Percentiles rank a stretch among this genome's conserved stretches.
Conservation (phyloP, 2,888 invertebrate species). For the Dolichopus griseipennis region DNA sequence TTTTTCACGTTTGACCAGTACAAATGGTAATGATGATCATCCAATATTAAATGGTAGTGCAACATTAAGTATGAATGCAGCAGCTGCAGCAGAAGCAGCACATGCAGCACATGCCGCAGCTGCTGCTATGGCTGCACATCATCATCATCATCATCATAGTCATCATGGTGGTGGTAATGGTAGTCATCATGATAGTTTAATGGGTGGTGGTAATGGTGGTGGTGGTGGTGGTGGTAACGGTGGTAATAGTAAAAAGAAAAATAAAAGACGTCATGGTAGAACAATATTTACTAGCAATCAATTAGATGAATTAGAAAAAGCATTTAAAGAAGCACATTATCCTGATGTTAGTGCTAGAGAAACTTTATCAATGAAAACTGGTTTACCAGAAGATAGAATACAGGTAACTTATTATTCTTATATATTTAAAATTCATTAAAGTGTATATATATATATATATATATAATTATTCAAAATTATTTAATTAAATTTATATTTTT, state of each 20-base stretch:
- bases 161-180: slow-evolving; percentile 21
- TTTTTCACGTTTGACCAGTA: slow-evolving; percentile 24
- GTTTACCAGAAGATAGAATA: slow-evolving; percentile 86
- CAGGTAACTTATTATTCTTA: slow-evolving; percentile 62
- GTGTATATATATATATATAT: too few species aligned
- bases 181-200: slow-evolving; percentile 22
- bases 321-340: slow-evolving; percentile 98
- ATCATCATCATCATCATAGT: slow-evolving; percentile 24
- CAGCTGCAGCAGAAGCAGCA: slow-evolving; percentile 28
- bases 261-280: slow-evolving; percentile 87
- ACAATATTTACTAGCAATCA: slow-evolving; percentile 99
- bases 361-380: slow-evolving; percentile 85
- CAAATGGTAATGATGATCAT: slow-evolving; percentile 28
- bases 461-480: too few species aligned
- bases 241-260: slow-evolving; percentile 76
- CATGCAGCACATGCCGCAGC: slow-evolving; percentile 34
- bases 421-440: too few species aligned
- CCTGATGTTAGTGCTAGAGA: slow-evolving; percentile 97
- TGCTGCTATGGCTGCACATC: slow-evolving; percentile 20
- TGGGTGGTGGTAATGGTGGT: slow-evolving; percentile 20
- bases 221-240: slow-evolving; percentile 28
- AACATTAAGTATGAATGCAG: slow-evolving; percentile 4
- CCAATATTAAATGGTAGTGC: slow-evolving; percentile 11
- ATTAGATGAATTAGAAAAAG: slow-evolving; percentile 97
- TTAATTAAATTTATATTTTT: too few species aligned